A percentile compares a stretch with the other conserved stretches of the same genome.
These are phyloP conservation scores for Caenorhabditis brenneri DNA, from an alignment of 1,140 invertebrate species.

Conservation along the genomic window DNA sequence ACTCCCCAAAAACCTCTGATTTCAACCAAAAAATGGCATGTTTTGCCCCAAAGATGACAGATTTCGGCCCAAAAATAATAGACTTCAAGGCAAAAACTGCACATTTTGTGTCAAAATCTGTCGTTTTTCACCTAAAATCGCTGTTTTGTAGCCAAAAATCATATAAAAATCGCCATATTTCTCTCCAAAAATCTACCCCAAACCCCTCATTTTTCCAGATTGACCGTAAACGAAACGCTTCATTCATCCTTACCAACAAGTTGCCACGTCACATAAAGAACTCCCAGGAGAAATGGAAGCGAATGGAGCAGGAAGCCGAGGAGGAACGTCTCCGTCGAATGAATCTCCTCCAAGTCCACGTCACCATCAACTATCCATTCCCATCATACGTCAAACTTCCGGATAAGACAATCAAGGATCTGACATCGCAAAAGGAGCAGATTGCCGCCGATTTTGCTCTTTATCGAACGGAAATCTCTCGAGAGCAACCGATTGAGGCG, in stretches of 20 bases:
- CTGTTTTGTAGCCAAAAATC: no score
- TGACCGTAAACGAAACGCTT: constrained; percentile 57
- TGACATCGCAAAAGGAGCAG: constrained; percentile 6
- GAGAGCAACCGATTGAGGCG: background rate
- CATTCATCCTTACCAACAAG: constrained; percentile 55
- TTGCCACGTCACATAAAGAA: constrained; percentile 59
- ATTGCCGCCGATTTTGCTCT: background rate
- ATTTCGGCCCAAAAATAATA: no score
- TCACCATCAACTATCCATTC: constrained; percentile 56
- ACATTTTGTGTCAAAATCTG: no score
- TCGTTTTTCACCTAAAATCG: no score
- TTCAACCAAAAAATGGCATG: no score
- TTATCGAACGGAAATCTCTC: constrained; percentile 27
- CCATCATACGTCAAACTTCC: background rate
- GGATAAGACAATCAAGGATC: background rate
- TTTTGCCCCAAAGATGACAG: no score
- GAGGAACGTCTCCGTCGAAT: constrained; percentile 75
- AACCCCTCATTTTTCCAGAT: no score
- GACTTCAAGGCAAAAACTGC: no score
- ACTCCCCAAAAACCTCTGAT: no score
- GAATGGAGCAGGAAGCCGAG: constrained; percentile 77
- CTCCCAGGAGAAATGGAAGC: constrained; percentile 76
- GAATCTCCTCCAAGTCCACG: constrained; percentile 76
- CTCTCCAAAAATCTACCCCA: no score
- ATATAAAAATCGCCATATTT: no score